phyloP scores from a whole-genome alignment of 23 tunicate genomes.

The Ascidia mentula region DNA sequence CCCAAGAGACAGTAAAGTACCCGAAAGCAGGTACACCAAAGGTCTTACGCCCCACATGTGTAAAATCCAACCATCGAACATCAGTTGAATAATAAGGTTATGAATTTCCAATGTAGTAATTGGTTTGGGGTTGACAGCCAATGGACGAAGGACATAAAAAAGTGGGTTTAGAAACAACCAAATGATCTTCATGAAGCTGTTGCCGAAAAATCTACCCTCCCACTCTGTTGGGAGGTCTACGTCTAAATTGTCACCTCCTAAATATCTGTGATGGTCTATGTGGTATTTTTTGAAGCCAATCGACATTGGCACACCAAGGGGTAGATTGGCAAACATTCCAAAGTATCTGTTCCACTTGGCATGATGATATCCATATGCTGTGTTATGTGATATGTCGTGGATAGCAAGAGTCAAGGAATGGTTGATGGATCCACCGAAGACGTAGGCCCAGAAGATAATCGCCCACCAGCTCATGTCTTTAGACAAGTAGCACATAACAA shows the following conservation, averaged over 20 bases:
- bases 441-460: conserved; percentile 74
- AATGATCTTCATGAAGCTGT: conserved; percentile 76
- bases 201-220: conserved; percentile 87
- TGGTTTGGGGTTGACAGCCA: conserved; percentile 91
- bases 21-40: conserved; percentile 70
- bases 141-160: conserved; percentile 85
- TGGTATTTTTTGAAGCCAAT: conserved; percentile 95
- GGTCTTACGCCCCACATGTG: conserved; percentile 89
- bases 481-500: conserved; percentile 74
- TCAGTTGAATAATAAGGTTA: conserved; percentile 76
- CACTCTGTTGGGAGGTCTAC: conserved; percentile 83
- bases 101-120: conserved; percentile 76
- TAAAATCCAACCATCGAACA: conserved; percentile 73
- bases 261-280: conserved; percentile 89
- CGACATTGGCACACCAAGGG: conserved; percentile 93
- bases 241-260: conserved; percentile 91
- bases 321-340: conserved; percentile 94
- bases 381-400: conserved; percentile 94
- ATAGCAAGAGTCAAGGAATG: conserved; percentile 95
- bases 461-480: conserved; percentile 82
- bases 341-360: conserved; percentile 89
- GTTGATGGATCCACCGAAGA: conserved; percentile 91
- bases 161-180: conserved; percentile 91
- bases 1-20: conserved; percentile 77
- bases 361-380: conserved; percentile 79